Evolutionary conservation across 2,888 invertebrate species (phyloP).

Genomic region (Cecidostiba fungosa): DNA sequence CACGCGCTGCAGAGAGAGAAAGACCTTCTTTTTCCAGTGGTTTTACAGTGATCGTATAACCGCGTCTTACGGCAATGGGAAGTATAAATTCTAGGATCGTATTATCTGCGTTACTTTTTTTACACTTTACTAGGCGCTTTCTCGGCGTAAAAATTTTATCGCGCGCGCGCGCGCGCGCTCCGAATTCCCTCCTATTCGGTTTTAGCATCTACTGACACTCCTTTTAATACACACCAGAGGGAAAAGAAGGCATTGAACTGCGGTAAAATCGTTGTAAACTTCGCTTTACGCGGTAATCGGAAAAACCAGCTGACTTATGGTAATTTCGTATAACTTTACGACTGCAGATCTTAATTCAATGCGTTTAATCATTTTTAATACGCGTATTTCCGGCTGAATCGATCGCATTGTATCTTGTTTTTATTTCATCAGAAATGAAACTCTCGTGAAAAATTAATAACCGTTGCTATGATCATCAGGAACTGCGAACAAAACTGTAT

Average conservation of each 20-base stretch:
- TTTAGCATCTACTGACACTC: background rate
- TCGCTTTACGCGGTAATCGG: conserved; percentile 1
- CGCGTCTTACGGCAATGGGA: background rate
- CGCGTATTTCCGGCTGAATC: background rate
- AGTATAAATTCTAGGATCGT: conserved; percentile 10
- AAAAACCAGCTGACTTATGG: background rate
- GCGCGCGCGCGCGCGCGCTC: too few species aligned
- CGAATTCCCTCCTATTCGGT: background rate
- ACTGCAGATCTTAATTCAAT: background rate
- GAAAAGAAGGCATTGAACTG: background rate
- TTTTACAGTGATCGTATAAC: conserved; percentile 17
- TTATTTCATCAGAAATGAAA: too few species aligned
- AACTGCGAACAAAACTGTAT: too few species aligned
- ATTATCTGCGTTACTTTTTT: background rate
- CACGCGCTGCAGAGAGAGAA: too few species aligned
- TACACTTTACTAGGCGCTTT: background rate
- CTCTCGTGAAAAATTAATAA: too few species aligned
- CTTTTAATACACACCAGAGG: too few species aligned
- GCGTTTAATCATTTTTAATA: background rate
- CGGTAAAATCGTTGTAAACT: background rate
- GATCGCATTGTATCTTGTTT: background rate
- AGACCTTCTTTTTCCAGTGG: background rate
- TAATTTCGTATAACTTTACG: background rate
- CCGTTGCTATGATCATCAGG: too few species aligned
- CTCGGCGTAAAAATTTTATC: conserved; percentile 3